phyloP scores from a whole-genome alignment of 2,113 vertebrate genomes.

The Dasyprocta punctata region DNA sequence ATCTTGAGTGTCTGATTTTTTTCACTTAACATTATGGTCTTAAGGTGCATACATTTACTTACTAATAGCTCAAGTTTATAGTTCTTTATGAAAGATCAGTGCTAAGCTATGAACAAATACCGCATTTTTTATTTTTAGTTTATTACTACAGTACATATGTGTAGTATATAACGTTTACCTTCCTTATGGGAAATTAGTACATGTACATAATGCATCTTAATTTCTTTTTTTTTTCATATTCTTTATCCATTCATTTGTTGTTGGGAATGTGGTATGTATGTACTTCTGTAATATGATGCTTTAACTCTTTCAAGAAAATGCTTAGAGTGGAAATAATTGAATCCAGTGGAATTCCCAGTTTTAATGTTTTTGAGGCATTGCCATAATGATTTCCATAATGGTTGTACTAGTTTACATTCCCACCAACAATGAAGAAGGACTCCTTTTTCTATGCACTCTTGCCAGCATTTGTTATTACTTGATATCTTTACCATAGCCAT shows the following conservation, averaged over 20 bases:
- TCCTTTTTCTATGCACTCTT: background rate
- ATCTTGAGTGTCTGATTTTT: background rate
- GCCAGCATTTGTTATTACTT: background rate
- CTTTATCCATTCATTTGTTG: background rate
- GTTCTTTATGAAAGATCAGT: background rate
- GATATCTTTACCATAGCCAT: background rate
- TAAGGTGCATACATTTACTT: background rate
- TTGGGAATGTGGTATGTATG: background rate
- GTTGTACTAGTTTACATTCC: background rate
- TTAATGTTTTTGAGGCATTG: background rate
- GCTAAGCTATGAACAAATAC: background rate
- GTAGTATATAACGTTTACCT: background rate
- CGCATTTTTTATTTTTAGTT: background rate
- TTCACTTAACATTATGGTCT: background rate
- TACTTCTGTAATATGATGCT: background rate
- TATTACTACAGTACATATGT: background rate
- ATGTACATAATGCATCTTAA: background rate
- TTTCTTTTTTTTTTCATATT: background rate
- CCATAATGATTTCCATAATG: background rate
- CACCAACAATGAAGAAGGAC: background rate
- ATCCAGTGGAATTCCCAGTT: background rate
- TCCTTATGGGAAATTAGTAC: background rate
- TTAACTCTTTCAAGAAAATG: background rate
- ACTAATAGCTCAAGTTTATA: background rate
- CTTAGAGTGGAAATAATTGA: background rate